Conservation (phyloP, 2,113 vertebrate genomes). For the Cercocebus atys region DNA sequence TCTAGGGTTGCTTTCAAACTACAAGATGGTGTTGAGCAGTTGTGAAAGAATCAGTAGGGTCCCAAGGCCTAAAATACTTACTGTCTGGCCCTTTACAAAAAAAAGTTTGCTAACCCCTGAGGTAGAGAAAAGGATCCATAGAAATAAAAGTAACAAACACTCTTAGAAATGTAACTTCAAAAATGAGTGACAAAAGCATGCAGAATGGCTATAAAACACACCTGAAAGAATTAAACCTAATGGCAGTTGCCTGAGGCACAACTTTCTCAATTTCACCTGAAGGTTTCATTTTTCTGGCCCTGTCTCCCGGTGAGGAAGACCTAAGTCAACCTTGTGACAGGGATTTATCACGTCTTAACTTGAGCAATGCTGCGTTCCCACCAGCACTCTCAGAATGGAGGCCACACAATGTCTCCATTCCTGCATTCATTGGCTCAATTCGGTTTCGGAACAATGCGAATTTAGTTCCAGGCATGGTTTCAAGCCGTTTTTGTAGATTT, state of each 20-base stretch:
- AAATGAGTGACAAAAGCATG: not conserved
- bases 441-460: not conserved
- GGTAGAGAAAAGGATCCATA: not conserved
- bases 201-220: not conserved
- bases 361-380: not conserved
- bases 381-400: not conserved
- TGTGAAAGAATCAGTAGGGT: not conserved
- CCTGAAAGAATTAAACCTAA: not conserved
- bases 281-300: not conserved
- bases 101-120: not conserved
- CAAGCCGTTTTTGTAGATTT: conserved; percentile 36
- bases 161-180: conserved; percentile 18
- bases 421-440: not conserved
- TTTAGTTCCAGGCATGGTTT: conserved; percentile 21
- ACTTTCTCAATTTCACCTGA: not conserved
- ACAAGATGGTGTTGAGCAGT: not conserved
- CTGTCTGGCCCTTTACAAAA: not conserved
- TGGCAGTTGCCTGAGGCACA: not conserved
- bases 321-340: not conserved
- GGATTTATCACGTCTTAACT: not conserved
- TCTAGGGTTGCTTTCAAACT: not conserved
- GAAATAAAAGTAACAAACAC: not conserved
- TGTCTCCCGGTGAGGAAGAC: not conserved
- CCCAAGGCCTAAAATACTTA: not conserved
- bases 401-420: not conserved